Evolutionary conservation across 2,888 invertebrate species (phyloP).

Genomic region (Hypercompe scribonia): DNA sequence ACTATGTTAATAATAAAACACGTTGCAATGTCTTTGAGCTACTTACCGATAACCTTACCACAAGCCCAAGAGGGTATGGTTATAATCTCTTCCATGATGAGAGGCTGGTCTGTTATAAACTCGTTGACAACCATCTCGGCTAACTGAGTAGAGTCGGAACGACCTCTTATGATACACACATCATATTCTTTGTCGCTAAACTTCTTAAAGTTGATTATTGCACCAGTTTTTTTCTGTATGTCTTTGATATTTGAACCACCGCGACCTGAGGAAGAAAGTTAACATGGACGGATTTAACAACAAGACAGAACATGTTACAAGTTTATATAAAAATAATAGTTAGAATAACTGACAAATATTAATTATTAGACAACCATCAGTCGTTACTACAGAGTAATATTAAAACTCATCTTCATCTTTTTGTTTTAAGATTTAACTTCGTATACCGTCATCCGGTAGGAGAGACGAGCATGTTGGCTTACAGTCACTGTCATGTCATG

Average conservation of each 20-base stretch:
- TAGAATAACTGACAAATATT: no score
- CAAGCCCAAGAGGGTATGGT: slow-evolving; percentile 89
- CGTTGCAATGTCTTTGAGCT: not conserved
- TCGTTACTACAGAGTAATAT: not conserved
- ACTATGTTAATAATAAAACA: not conserved
- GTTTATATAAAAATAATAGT: no score
- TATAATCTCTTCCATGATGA: slow-evolving; percentile 89
- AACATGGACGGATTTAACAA: not conserved
- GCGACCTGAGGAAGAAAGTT: slow-evolving; percentile 80
- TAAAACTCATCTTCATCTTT: not conserved
- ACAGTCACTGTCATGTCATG: not conserved
- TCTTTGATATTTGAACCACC: slow-evolving; percentile 92
- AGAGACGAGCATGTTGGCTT: not conserved
- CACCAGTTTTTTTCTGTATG: slow-evolving; percentile 91
- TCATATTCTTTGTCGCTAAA: slow-evolving; percentile 87
- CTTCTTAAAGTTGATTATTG: slow-evolving; percentile 84
- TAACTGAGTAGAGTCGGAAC: slow-evolving; percentile 88
- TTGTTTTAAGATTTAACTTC: not conserved
- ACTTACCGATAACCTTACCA: slow-evolving; percentile 90
- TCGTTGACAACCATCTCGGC: slow-evolving; percentile 90
- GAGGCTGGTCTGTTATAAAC: slow-evolving; percentile 90
- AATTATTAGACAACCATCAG: no score
- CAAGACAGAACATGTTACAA: no score
- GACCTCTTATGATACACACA: slow-evolving; percentile 91
- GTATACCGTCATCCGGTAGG: not conserved